These are phyloP conservation scores for Lysandra bellargus DNA, from an alignment of 2,888 invertebrate species.

Conservation along the genomic window DNA sequence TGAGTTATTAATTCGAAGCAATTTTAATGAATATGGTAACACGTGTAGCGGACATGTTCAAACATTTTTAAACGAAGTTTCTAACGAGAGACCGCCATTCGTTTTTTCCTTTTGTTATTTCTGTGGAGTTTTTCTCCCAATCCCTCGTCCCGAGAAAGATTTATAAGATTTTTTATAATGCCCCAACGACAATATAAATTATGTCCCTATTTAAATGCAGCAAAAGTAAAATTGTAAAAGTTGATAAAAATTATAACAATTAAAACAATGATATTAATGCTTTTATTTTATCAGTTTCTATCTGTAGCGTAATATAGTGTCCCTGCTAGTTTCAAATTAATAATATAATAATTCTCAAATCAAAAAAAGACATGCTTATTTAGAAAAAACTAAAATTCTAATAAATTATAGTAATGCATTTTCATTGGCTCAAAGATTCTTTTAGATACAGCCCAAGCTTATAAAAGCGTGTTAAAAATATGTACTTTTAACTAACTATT, in stretches of 20 bases:
- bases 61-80: constrained; percentile 18
- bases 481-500: too few relatives aligned
- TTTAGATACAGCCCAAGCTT: too few relatives aligned
- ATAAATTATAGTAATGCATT: too few relatives aligned
- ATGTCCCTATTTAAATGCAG: not conserved
- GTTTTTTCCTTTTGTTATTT: constrained; percentile 11
- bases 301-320: too few relatives aligned
- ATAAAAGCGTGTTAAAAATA: too few relatives aligned
- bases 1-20: constrained; percentile 1
- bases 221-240: not conserved
- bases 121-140: not conserved
- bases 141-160: constrained; percentile 21
- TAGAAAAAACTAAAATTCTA: too few relatives aligned
- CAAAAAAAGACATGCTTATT: too few relatives aligned
- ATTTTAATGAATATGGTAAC: constrained; percentile 17
- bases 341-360: too few relatives aligned
- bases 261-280: not conserved
- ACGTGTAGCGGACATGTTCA: constrained; percentile 3
- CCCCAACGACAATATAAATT: constrained; percentile 14
- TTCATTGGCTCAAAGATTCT: too few relatives aligned
- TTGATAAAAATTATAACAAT: not conserved
- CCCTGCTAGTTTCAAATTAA: too few relatives aligned
- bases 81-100: not conserved
- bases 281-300: too few relatives aligned
- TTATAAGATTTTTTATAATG: constrained; percentile 25